A percentile compares a stretch with the other conserved stretches of the same genome.
These are phyloP conservation scores for Malurus leucopterus DNA, from an alignment of 2,797 vertebrate genomes.

Conservation along the genomic window DNA sequence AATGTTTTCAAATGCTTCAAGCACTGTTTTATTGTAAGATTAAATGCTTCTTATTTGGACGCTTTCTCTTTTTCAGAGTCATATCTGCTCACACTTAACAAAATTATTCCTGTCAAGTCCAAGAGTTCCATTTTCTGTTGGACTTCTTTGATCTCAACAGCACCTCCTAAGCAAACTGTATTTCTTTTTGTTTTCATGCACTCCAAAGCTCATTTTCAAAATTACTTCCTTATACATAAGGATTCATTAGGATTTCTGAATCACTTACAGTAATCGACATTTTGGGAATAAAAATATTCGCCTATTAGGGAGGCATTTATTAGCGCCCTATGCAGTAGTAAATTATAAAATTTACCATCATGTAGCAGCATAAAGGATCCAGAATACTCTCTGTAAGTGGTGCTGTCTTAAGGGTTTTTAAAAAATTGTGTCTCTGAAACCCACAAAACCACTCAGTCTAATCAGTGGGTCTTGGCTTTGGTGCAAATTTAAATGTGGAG, in stretches of 20 bases:
- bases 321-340: background rate
- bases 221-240: background rate
- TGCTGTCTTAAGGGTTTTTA: background rate
- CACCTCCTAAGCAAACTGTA: background rate
- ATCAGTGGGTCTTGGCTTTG: background rate
- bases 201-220: constrained; percentile 16
- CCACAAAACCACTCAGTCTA: background rate
- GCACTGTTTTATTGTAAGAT: constrained; percentile 38
- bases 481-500: background rate
- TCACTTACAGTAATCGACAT: background rate
- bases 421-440: background rate
- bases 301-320: background rate
- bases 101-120: constrained; percentile 37
- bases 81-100: constrained; percentile 16
- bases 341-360: background rate
- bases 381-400: background rate
- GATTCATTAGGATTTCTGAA: constrained; percentile 17
- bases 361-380: background rate
- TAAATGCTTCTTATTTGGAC: constrained; percentile 38
- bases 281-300: constrained; percentile 1
- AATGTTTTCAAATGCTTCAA: constrained; percentile 10
- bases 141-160: constrained; percentile 1
- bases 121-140: constrained; percentile 35
- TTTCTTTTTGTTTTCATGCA: background rate
- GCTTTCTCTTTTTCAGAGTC: constrained; percentile 5